These are phyloP conservation scores for Magallana nippona DNA, from an alignment of 2,888 invertebrate species.

Conservation along the genomic window DNA sequence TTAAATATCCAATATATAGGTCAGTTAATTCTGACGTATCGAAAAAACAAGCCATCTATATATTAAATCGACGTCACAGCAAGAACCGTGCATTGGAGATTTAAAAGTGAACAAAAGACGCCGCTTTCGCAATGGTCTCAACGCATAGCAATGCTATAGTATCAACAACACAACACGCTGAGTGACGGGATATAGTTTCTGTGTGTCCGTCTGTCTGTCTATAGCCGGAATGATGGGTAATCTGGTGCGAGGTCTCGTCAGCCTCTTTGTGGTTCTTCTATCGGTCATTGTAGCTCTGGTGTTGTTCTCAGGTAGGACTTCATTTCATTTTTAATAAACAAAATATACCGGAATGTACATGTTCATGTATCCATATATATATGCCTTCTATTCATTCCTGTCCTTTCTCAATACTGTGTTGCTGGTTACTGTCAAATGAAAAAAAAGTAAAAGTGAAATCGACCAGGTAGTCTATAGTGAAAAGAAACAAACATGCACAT, in stretches of 20 bases:
- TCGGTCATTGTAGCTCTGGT: not conserved
- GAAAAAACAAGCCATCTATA: not conserved
- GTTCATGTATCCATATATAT: too few species aligned
- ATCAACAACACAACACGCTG: not conserved
- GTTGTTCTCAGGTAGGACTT: constrained; percentile 2
- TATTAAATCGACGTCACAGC: not conserved
- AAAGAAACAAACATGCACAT: too few species aligned
- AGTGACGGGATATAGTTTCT: not conserved
- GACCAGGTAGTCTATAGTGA: too few species aligned
- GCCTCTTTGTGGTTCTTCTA: not conserved
- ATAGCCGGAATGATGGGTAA: not conserved
- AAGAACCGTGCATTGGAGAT: not conserved
- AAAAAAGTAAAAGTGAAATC: too few species aligned
- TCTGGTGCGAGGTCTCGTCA: not conserved
- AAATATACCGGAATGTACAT: too few species aligned
- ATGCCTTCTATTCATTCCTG: too few species aligned
- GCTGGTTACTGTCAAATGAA: too few species aligned
- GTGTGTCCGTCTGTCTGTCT: constrained; percentile 3
- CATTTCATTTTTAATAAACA: too few species aligned
- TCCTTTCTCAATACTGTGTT: too few species aligned
- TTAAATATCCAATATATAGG: too few species aligned
- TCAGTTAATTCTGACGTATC: not conserved
- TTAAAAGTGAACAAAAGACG: constrained; percentile 5
- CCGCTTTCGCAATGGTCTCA: not conserved
- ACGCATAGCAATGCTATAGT: constrained; percentile 2